Evolutionary conservation across 2,797 vertebrate genomes (phyloP), one percentile per base, ranked within the genome.

Genomic region (Sylvilagus floridanus): DNA sequence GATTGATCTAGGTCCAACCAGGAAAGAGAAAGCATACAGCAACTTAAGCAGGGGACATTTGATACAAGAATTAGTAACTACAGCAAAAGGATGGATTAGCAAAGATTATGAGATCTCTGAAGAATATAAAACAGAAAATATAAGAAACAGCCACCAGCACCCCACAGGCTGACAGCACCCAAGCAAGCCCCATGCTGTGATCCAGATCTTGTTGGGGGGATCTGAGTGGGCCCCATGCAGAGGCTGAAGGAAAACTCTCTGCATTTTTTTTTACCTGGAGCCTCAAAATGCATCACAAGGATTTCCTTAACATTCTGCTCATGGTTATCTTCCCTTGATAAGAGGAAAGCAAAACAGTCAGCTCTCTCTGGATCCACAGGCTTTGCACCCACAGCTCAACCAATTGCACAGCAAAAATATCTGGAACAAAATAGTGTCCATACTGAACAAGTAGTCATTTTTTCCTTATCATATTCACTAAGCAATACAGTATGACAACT

Each of bases 271-370:
- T 72, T 16, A 91, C 16, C 50, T 94, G 63, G 0, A 32, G 8
- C 17, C 66, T 91, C 71, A 62, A 91, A 84, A 35, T 16, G 26
- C 54, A 21, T 35, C 35, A 52, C 37, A 76, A 72, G 35, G 17
- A 35, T 88, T 84, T 85, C 93, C 89, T 91, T 92, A 86, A 77
- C 83, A 95, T 72, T 82, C 32, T 88, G 16, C 22, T 79, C 75
- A 14, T 63, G 32, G 14, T 79, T 52, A 79, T 84, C 66, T 78
- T 71, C 88, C 26, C 89, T 47, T 54, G 28, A 91, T 85, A 88
- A 91, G 52, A 50, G 35, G 92, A 93, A 54, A 88, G n/a, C 2
- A 77, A 91, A 65, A 73, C 14, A 22, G 2, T 10, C 30, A 12
- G 26, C 22, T 28, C 35, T 28, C 30, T 60, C 37, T 16, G n/a